These are phyloP conservation scores for Cephus pygmeus DNA, from an alignment of 2,888 invertebrate genomes.

Conservation along the genomic window DNA sequence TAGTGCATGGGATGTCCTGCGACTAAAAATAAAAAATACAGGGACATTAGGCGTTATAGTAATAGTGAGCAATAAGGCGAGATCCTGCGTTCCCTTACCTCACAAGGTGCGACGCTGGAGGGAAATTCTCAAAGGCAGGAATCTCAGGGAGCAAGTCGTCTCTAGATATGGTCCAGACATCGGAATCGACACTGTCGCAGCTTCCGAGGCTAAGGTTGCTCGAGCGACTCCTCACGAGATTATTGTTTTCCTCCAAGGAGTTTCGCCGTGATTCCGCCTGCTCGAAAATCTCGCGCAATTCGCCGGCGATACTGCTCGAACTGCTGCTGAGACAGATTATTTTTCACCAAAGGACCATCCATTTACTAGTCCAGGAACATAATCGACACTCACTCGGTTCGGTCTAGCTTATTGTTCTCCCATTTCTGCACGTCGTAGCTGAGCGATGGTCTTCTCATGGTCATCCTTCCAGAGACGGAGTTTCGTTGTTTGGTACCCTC, in stretches of 20 bases:
- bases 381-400: conserved; percentile 52
- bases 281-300: conserved; percentile 56
- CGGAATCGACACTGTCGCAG: conserved; percentile 36
- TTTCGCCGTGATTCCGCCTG: conserved; percentile 52
- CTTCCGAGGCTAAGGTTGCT: conserved; percentile 21
- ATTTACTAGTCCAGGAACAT: background rate
- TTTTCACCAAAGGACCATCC: too few relatives aligned
- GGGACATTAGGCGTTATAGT: too few relatives aligned
- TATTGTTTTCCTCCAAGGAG: conserved; percentile 58
- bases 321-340: conserved; percentile 30
- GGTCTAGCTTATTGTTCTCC: conserved; percentile 53
- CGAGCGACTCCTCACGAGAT: conserved; percentile 38
- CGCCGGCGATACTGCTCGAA: conserved; percentile 51
- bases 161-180: conserved; percentile 35
- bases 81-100: background rate
- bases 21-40: conserved; percentile 10
- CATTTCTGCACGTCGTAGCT: conserved; percentile 51
- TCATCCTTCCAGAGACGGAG: conserved; percentile 57
- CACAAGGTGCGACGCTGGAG: too few relatives aligned
- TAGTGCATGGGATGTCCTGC: conserved; percentile 3
- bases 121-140: conserved; percentile 19
- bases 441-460: conserved; percentile 57
- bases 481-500: conserved; percentile 53
- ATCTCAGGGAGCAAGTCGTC: conserved; percentile 40
- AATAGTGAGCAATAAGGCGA: conserved; percentile 5